Base-by-base conservation (phyloP, 1,140 invertebrate genomes). In the Calephelis virginiensis region DNA sequence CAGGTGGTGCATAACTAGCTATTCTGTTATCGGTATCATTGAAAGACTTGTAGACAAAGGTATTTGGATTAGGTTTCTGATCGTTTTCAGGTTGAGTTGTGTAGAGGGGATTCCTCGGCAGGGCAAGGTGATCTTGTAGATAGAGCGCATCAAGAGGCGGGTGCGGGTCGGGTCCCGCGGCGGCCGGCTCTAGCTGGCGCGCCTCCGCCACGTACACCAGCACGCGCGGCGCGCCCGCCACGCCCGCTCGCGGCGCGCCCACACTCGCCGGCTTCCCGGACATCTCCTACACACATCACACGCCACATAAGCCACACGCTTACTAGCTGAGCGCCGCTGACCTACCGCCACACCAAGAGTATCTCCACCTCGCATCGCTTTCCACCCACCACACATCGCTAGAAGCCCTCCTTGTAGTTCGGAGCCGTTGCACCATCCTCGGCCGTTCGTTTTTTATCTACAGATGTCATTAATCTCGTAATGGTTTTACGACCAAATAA, bases 241-340 rank as follows among this genome's bases (percentile, higher is more conserved):
- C 85, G 78, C 83, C 86, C 81, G 84, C 87, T 81, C 85, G 78
- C 86, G 83, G 75, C 82, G 85, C 82, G 80, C 76, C 85, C 85
- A 83, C 83, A 83, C 79, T 89, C 83, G 86, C 86, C 83, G 82
- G 85, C 88, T 89, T 88, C 83, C 82, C 80, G 75, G 86, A 86
- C 86, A 87, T 89, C 82, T 82, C 85, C 81, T 79, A 83, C 80
- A 72, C 78, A 80, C 85, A 90, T 88, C 83, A 89, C 82, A 82
- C 80, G 76, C 79, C 78, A 76, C 81, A 76, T 73, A 73, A 76
- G 79, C 83, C 78, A 71, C 79, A 77, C 80, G 77, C 78, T 81
- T 77, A 82, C 81, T 83, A 84, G 77, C 83, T 86, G 80, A 76
- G 73, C 76, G 78, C 81, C 61, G 66, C 75, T 75, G 82, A 84